Base-by-base conservation (phyloP, 1,140 invertebrate species). In the Drosophila setifemur region DNA sequence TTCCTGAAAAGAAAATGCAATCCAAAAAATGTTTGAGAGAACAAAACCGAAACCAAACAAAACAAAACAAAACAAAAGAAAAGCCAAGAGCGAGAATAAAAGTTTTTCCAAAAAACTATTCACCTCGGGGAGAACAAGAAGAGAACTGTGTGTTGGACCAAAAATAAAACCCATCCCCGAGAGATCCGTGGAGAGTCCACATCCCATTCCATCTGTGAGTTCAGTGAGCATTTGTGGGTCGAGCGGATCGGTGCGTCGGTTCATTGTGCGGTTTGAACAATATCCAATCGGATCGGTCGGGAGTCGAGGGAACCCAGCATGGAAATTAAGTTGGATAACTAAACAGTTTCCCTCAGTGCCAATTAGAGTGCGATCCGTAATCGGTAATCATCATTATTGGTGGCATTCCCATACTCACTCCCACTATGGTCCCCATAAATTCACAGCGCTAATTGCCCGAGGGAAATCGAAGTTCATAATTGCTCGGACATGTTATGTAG, bases 401-500 rank as follows among this genome's bases (percentile, higher is more conserved):
- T n/a, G 48, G 42, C 58, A 63, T 23, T 39, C 19, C 19, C 42
- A 18, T 28, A 8, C 1, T 4, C 18, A 37, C 23, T 23, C n/a
- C 23, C 49, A 14, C 16, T 53, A 11, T 23, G 50, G 14, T 26
- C 19, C 9, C 16, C 28, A 63, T 64, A 63, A 47, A 49, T 63
- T 28, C 18, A 23, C 31, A 19, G 18, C 14, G 11, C 5, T 61
- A 61, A 61, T 61, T 60, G 26, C 53, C 53, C 21, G 16, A 19
- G 6, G 21, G 58, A 48, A 64, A 66, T 66, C 61, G 42, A 66
- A 66, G 43, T 66, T 49, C 42, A 66, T 66, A 66, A 66, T 66
- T 66, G 43, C 43, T 64, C 61, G 61, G 61, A 40, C 43, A 40
- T 47, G 61, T 66, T 66, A 66, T 66, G 61, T 66, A 66, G 61